phyloP scores from a whole-genome alignment of 2,888 invertebrate species.

The Dorcus hopei region DNA sequence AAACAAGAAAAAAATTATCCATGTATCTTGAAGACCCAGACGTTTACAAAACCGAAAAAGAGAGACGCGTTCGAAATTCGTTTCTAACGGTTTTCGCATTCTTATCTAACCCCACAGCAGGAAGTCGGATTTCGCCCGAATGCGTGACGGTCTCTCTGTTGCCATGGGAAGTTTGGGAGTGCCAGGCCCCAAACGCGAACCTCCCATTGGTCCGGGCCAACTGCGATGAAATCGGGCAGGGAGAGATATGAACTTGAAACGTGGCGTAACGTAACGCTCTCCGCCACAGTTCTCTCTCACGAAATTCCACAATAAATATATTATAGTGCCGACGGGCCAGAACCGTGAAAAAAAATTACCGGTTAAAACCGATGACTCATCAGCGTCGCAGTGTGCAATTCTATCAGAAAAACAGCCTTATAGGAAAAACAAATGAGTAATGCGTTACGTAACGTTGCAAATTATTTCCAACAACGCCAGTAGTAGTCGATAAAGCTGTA shows the following conservation, averaged over 20 bases:
- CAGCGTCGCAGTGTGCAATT: no score
- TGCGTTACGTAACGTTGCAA: no score
- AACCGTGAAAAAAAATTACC: no score
- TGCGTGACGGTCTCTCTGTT: slow-evolving; percentile 28
- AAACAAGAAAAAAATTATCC: not conserved
- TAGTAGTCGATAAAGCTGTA: no score
- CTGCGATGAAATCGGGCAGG: slow-evolving; percentile 13
- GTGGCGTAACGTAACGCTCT: slow-evolving; percentile 10
- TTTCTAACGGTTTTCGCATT: slow-evolving; percentile 28
- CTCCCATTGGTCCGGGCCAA: slow-evolving; percentile 26
- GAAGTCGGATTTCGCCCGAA: slow-evolving; percentile 28
- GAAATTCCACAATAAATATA: no score
- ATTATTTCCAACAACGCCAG: no score
- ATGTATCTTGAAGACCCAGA: not conserved
- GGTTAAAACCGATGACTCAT: no score
- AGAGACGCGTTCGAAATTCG: not conserved
- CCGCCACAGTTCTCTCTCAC: no score
- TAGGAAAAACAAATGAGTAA: no score
- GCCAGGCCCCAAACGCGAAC: slow-evolving; percentile 24
- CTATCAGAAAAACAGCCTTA: no score
- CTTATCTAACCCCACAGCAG: slow-evolving; percentile 29
- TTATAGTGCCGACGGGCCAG: no score
- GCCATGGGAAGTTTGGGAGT: slow-evolving; percentile 38
- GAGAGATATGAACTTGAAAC: slow-evolving; percentile 16
- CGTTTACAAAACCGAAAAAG: not conserved